These are phyloP conservation scores for Gobiocypris rarus DNA, from an alignment of 2,113 vertebrate species.

Conservation along the genomic window DNA sequence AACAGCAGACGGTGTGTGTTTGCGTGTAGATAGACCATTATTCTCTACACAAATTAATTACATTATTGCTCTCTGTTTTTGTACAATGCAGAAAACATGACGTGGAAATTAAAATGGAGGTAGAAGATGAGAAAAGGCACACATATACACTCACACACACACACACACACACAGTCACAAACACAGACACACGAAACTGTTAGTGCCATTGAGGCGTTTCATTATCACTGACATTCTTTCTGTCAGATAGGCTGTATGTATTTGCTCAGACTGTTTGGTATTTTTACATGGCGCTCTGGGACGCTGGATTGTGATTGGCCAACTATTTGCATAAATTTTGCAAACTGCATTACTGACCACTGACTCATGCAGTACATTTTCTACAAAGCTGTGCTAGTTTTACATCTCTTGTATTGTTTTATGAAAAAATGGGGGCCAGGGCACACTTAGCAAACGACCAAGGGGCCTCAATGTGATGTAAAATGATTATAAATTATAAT, in stretches of 20 bases:
- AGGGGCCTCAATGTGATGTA: too few relatives aligned
- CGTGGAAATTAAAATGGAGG: not conserved
- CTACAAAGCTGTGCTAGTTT: too few relatives aligned
- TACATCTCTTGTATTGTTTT: too few relatives aligned
- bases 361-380: too few relatives aligned
- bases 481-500: too few relatives aligned
- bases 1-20: not conserved
- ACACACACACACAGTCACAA: too few relatives aligned
- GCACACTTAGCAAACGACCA: too few relatives aligned
- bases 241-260: not conserved
- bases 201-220: slow-evolving; percentile 33
- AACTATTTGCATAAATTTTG: not conserved
- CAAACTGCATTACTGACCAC: too few relatives aligned
- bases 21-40: not conserved
- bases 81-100: not conserved
- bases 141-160: not conserved
- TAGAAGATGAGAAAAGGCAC: not conserved
- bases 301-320: not conserved
- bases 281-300: not conserved
- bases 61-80: slow-evolving; percentile 1
- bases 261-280: not conserved
- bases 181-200: not conserved
- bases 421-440: too few relatives aligned
- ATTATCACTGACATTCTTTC: slow-evolving; percentile 20
- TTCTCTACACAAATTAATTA: slow-evolving; percentile 19